Evolutionary conservation across 2,888 invertebrate species (phyloP).

Genomic region (Drosophila trichaetosa): DNA sequence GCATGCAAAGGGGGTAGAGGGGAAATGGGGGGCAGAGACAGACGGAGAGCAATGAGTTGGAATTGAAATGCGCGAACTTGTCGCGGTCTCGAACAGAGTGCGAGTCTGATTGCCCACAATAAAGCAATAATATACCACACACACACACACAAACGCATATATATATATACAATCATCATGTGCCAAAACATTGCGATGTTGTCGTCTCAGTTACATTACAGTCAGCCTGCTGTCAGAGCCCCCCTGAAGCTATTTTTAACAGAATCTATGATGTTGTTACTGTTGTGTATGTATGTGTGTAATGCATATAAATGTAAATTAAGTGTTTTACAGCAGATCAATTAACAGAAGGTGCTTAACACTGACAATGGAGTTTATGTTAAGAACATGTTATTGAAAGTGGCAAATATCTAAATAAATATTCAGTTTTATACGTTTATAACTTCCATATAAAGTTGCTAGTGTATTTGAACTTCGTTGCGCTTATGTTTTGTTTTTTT

Average conservation of each 20-base stretch:
- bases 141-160: neutral
- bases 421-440: neutral
- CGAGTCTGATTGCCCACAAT: slow-evolving; percentile 43
- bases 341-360: neutral
- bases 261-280: neutral
- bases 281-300: neutral
- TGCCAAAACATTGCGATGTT: slow-evolving; percentile 31
- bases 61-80: slow-evolving; percentile 28
- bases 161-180: slow-evolving; percentile 17
- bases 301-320: neutral
- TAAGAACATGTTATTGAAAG: neutral
- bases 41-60: slow-evolving; percentile 6
- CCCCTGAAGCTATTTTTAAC: slow-evolving; percentile 16
- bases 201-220: slow-evolving; percentile 51
- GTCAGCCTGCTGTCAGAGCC: slow-evolving; percentile 15
- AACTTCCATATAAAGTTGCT: neutral
- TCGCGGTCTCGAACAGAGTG: slow-evolving; percentile 28
- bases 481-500: neutral
- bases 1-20: slow-evolving; percentile 4
- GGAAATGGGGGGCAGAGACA: neutral
- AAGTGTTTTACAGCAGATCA: neutral
- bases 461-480: neutral
- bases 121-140: slow-evolving; percentile 7
- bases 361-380: neutral
- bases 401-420: neutral